These are phyloP conservation scores for Euwallacea similis DNA, from an alignment of 1,140 invertebrate genomes.

Conservation along the genomic window DNA sequence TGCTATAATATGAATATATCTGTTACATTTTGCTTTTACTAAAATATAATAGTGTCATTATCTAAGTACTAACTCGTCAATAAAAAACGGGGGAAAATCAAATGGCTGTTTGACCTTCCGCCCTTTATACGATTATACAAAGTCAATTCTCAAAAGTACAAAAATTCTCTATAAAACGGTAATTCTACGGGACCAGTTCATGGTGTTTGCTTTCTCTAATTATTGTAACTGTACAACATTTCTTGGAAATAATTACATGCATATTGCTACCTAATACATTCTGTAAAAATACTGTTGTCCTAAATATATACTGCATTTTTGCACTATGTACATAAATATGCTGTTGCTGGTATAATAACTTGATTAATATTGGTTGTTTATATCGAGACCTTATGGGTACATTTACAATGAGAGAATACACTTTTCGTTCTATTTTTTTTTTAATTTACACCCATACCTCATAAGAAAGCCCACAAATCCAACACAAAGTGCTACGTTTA, in stretches of 20 bases:
- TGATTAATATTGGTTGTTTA: neutral
- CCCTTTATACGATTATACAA: constrained; percentile 24
- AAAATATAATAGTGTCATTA: too few species aligned
- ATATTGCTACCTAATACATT: constrained; percentile 42
- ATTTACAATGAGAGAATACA: too few species aligned
- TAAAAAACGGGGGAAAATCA: constrained; percentile 9
- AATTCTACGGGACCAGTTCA: constrained; percentile 27
- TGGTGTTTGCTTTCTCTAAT: constrained; percentile 16
- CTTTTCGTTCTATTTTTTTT: too few species aligned
- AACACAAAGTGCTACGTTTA: too few species aligned
- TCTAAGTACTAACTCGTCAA: too few species aligned
- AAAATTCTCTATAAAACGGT: constrained; percentile 23
- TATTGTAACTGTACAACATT: constrained; percentile 43
- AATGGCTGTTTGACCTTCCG: constrained; percentile 38
- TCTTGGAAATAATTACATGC: constrained; percentile 25
- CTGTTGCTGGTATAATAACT: neutral
- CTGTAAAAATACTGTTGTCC: constrained; percentile 9
- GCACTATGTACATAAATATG: neutral
- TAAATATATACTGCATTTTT: constrained; percentile 6
- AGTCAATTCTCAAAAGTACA: constrained; percentile 26
- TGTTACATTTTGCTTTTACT: too few species aligned
- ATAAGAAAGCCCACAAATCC: too few species aligned
- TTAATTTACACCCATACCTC: too few species aligned
- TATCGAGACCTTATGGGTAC: too few species aligned
- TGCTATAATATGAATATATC: too few species aligned